A percentile compares a stretch with the other conserved stretches of the same genome.
Evolutionary conservation across 2,888 invertebrate genomes (phyloP).

Genomic region (Seira ritae): DNA sequence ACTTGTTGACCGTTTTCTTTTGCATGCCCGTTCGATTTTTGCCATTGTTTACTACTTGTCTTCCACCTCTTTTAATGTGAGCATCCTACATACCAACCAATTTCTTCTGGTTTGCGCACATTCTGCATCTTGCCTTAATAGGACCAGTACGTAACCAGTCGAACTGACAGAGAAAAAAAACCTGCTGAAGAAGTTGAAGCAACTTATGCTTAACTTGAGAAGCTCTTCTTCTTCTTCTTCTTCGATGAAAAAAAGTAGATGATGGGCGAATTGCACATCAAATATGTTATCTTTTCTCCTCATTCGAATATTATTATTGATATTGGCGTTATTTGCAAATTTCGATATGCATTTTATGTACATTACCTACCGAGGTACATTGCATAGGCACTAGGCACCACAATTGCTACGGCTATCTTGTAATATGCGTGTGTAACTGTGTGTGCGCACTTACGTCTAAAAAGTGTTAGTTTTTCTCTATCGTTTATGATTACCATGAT

Average conservation of each 20-base stretch:
- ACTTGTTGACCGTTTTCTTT: conserved; percentile 28
- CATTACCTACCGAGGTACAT: no score
- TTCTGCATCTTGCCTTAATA: not conserved
- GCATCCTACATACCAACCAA: not conserved
- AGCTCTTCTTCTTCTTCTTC: not conserved
- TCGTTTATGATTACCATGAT: conserved; percentile 22
- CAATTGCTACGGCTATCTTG: not conserved
- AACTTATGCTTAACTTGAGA: not conserved
- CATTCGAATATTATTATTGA: conserved; percentile 20
- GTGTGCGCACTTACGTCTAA: not conserved
- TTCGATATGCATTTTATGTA: no score
- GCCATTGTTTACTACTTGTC: conserved; percentile 33
- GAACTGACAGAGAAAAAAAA: not conserved
- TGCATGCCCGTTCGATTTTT: not conserved
- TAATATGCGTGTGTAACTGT: not conserved
- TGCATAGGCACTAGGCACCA: not conserved
- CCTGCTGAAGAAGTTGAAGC: not conserved
- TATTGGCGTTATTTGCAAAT: not conserved
- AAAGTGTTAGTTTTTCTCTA: not conserved
- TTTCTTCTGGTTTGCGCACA: not conserved
- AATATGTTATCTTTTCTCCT: conserved; percentile 16
- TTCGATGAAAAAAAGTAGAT: not conserved
- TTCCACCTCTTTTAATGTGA: not conserved
- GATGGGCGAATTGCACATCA: not conserved
- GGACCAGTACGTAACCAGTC: not conserved